Base-by-base conservation (phyloP, 37 sponge, comb jelly and placozoan genomes). In the Halisarca cf. caerulea region DNA sequence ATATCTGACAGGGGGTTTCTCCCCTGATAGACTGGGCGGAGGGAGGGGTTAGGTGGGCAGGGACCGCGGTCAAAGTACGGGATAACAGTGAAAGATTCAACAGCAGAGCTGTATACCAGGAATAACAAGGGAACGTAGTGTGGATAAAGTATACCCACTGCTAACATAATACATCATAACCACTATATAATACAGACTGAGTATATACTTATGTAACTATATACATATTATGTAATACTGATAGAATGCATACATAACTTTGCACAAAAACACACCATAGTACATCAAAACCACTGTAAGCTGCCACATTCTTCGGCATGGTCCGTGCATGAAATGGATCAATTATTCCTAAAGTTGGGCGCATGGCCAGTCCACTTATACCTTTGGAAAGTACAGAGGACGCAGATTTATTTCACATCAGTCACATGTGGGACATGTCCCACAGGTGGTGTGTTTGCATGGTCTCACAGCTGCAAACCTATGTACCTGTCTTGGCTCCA, bases 281-380 rank as follows among this genome's bases (percentile, higher is more conserved):
- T 30, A 96, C 97, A 89, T 96, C 96, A 88, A 92, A 96, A 0
- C 97, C 97, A 88, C 92, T 91, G 84, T 79, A 96, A 37, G 84
- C 83, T 25, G 97, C 87, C 36, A 96, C 94, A 59, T 93, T 93
- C 66, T 36, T 85, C 24, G 97, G 97, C 97, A 96, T 96, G 64
- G 86, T 51, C 42, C 39, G 51, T 34, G 87, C 51, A 80, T 93
- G 94, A 24, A 84, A 86, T 0, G 97, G 97, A 68, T 96, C 97
- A 24, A 96, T 83, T 27, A 96, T 58, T 81, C 94, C 86, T 51
- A 87, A 68, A 58, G 88, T 91, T 3, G 96, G 93, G 2, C 96
- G 44, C 8, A 92, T 54, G 42, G 91, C 88, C 20, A 91, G 86
- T 47, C 61, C 84, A n/a, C 81, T 89, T 66, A 96, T 88, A 44